Evolutionary conservation across 2,113 vertebrate species (phyloP), one percentile per base, ranked within the genome.

Genomic region (Anarrhichthys ocellatus): DNA sequence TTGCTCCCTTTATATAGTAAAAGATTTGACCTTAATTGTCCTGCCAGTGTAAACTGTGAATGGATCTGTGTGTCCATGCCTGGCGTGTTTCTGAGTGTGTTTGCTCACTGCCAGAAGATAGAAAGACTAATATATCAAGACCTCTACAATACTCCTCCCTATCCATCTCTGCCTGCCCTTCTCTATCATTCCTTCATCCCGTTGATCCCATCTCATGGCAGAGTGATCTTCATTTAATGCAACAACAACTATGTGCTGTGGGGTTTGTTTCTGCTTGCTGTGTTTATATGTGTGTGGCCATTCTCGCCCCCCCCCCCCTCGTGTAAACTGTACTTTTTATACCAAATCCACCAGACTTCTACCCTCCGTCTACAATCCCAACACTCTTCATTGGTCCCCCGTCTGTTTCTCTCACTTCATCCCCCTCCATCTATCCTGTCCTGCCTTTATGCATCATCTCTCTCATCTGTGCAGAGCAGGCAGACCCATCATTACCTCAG

Each of bases 401-500:
- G 72, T 36, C 1, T 10, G 74, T 42, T 38, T 66, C 48, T 46
- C 36, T 69, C 68, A 13, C 61, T 40, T 10, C 64, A n/a, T 75
- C 65, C 74, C 65, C 44, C 40, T 79, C 75, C 46, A 0, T 91
- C 76, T 2, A 65, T 80, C 62, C 52, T 40, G 18, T 24, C 72
- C 61, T 4, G 80, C 4, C 52, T 70, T 70, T 54, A 80, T 76
- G 80, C 78, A 72, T 82, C 83, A 58, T 80, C 77, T 59, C 78
- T 83, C 79, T 89, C 81, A 70, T 88, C 88, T 81, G 78, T 64
- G 90, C 65, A 78, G 89, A 80, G 88, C 78, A 71, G 78, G 77
- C 81, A 92, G 88, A 92, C 90, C 90, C 88, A 68, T 93, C 88
- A 94, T 94, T 94, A 95, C 86, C 90, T 74, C 93, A 92, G 93